Base-by-base conservation (phyloP, 1,140 invertebrate genomes). In the Drosophila repleta region DNA sequence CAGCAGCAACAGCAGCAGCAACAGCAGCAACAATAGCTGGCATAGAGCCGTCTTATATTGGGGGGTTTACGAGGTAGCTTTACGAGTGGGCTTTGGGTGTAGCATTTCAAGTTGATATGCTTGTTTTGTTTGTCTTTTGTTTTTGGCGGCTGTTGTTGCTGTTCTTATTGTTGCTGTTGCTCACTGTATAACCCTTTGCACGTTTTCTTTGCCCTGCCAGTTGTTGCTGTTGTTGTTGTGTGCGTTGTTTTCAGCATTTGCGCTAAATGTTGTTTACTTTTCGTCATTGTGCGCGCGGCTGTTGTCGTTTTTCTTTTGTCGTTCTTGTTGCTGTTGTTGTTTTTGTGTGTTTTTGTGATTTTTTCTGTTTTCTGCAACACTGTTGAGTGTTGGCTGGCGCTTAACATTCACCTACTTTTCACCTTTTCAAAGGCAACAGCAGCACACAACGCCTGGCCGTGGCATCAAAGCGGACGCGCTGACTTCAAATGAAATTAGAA, bases 371-470 rank as follows among this genome's bases (percentile, higher is more conserved):
- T 8, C 15, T 15, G 4, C 77, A 81, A 77, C 73, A 76, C 68
- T 83, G 75, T 83, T 76, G 58, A 63, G 20, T 49, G 46, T 11
- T 29, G 43, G 11, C 55, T 48, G 51, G 69, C 66, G 82, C 77
- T 88, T 88, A 88, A 88, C 83, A 88, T 88, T 88, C 84, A 88
- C 83, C 83, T 88, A 88, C 83, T 88, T 88, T 88, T 88, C 84
- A 89, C 83, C 83, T 87, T 74, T 76, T 74, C 57, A 77, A 68
- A n/a, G n/a, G n/a, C 24, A 24, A 29, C 6, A 76, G 66, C 58
- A 72, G 61, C 74, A 70, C 67, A 76, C 67, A 76, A 72, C 78
- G 66, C 83, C 68, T 88, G 82, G 82, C 83, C 82, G 63, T 88
- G 82, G 79, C 75, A 73, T 87, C 83, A 87, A 85, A 81, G 81